phyloP scores from a whole-genome alignment of 2,888 invertebrate genomes.

The Drosophila mimetica region DNA sequence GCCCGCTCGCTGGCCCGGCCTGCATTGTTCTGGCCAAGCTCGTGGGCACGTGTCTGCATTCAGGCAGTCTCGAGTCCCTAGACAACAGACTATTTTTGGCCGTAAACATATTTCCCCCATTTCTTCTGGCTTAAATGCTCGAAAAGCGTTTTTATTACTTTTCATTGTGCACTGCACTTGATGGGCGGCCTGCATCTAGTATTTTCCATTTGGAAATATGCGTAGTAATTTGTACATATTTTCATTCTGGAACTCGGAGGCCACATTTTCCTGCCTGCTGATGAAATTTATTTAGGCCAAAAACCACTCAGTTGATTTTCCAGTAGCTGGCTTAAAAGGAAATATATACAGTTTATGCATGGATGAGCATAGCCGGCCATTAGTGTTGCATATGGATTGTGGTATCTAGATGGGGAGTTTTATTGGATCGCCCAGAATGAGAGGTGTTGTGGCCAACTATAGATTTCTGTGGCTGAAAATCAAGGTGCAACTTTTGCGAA shows the following conservation, averaged over 20 bases:
- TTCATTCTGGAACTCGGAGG: background rate
- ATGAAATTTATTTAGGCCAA: slow-evolving; percentile 56
- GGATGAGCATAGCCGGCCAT: slow-evolving; percentile 5
- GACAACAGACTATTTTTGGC: slow-evolving; percentile 43
- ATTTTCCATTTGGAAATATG: slow-evolving; percentile 13
- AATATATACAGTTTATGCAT: slow-evolving; percentile 7
- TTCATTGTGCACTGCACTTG: slow-evolving; percentile 15
- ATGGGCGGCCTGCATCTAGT: slow-evolving; percentile 1
- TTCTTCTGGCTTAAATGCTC: slow-evolving; percentile 2
- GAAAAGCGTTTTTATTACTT: slow-evolving; percentile 11
- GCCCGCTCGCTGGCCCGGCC: background rate
- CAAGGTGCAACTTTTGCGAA: background rate
- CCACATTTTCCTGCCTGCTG: slow-evolving; percentile 14
- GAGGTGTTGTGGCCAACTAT: background rate
- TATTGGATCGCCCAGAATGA: background rate
- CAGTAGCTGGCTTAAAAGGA: background rate
- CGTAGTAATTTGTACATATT: slow-evolving; percentile 3
- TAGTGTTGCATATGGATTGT: background rate
- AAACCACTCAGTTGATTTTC: slow-evolving; percentile 49
- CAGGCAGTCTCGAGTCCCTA: background rate
- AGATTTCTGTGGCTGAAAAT: background rate
- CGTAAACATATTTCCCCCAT: slow-evolving; percentile 6
- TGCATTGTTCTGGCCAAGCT: slow-evolving; percentile 18
- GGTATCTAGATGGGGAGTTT: background rate
- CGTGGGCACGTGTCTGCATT: slow-evolving; percentile 9